Conservation (phyloP, 1,140 invertebrate genomes). For the Dinoponera quadriceps region DNA sequence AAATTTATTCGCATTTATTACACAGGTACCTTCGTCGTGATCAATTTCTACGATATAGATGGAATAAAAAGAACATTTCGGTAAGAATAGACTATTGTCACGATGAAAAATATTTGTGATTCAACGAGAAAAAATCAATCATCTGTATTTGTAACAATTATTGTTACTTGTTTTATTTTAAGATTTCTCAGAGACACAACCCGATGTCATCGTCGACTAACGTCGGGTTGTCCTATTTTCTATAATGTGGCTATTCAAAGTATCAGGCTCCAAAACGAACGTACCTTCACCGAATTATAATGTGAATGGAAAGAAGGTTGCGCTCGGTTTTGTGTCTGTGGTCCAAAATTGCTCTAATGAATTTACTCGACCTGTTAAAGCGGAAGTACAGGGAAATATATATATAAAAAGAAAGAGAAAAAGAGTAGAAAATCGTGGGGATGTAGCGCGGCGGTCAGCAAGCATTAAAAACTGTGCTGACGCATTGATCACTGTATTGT, state of each 20-base stretch:
- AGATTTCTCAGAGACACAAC: no score
- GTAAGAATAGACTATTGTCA: neutral
- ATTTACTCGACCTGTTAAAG: slow-evolving; percentile 26
- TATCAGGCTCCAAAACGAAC: neutral
- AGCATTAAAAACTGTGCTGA: neutral
- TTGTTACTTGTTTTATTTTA: no score
- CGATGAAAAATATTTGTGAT: neutral
- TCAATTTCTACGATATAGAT: neutral
- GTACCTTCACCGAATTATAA: slow-evolving; percentile 21
- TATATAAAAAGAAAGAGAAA: neutral
- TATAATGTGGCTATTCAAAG: neutral
- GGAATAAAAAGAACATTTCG: no score
- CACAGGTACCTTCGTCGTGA: neutral
- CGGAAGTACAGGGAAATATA: slow-evolving; percentile 9
- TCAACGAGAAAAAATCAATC: no score
- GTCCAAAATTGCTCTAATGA: slow-evolving; percentile 19
- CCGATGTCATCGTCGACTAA: neutral
- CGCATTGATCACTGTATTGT: slow-evolving; percentile 12
- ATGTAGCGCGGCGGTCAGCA: neutral
- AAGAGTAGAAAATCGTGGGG: neutral
- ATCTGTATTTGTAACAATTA: no score
- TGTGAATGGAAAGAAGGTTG: slow-evolving; percentile 9
- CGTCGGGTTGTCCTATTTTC: slow-evolving; percentile 6
- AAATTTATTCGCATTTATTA: neutral
- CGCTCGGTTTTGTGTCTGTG: neutral